Evolutionary conservation across 2,113 vertebrate species (phyloP).

Genomic region (Rafetus swinhoei): DNA sequence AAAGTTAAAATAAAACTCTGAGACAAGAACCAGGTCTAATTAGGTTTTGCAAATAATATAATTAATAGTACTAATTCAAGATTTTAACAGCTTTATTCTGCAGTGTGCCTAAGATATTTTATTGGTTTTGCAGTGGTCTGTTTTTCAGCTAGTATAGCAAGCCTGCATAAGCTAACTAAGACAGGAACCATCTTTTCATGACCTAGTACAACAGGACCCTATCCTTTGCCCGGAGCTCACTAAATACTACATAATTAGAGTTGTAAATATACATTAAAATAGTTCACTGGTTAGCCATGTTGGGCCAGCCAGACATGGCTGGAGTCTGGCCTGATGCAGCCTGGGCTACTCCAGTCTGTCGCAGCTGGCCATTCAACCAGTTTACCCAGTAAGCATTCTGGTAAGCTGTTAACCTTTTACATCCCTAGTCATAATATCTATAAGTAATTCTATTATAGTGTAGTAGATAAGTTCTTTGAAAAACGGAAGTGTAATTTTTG

Average conservation of each 20-base stretch:
- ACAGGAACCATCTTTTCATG: neutral
- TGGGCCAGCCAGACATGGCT: too few relatives aligned
- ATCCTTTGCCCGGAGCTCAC: neutral
- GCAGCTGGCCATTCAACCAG: too few relatives aligned
- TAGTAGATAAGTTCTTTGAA: neutral
- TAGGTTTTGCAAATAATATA: neutral
- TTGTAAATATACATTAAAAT: too few relatives aligned
- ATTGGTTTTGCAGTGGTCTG: neutral
- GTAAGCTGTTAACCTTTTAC: too few relatives aligned
- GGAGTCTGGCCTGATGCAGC: too few relatives aligned
- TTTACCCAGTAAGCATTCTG: too few relatives aligned
- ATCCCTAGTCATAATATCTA: neutral
- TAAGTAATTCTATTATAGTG: neutral
- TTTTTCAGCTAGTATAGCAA: neutral
- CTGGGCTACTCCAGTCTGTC: too few relatives aligned
- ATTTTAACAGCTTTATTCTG: neutral
- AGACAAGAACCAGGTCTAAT: neutral
- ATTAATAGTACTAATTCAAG: neutral
- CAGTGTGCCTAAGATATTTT: neutral
- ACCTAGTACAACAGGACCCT: neutral
- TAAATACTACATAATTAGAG: neutral
- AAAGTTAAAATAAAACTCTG: neutral
- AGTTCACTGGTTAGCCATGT: too few relatives aligned
- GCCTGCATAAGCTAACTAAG: neutral
- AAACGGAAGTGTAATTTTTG: neutral